These are phyloP conservation scores for Pantherophis vulpinus DNA, from an alignment of 2,797 vertebrate species.

Conservation along the genomic window DNA sequence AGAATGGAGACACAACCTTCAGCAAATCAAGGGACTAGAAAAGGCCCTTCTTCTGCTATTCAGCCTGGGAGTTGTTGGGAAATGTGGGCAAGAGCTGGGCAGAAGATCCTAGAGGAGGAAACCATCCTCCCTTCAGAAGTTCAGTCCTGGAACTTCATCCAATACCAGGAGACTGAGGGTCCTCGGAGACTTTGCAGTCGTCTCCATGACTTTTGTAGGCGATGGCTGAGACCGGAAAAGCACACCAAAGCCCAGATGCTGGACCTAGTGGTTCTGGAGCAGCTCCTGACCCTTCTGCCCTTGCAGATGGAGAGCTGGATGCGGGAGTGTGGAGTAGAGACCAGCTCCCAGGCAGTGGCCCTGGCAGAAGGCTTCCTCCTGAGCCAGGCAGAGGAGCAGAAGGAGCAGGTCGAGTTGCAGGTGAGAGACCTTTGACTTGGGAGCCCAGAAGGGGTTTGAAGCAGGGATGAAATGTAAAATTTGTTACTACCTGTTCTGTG, in stretches of 20 bases:
- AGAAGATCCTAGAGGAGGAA: neutral
- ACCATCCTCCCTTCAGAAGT: neutral
- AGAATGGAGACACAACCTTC: neutral
- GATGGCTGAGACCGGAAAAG: neutral
- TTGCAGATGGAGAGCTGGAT: neutral
- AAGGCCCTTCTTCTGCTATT: neutral
- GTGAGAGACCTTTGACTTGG: neutral
- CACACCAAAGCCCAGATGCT: neutral
- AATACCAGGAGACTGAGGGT: neutral
- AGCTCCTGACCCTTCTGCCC: neutral
- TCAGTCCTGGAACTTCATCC: neutral
- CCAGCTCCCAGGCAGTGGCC: neutral
- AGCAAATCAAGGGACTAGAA: neutral
- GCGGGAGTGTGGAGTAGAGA: neutral
- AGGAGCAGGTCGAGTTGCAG: neutral
- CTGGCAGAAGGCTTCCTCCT: neutral
- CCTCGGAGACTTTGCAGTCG: neutral
- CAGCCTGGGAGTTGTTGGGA: neutral
- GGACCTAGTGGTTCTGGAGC: neutral
- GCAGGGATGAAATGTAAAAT: too few relatives aligned
- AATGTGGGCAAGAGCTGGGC: neutral
- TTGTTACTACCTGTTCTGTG: too few relatives aligned
- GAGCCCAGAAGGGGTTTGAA: neutral
- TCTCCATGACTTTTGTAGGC: neutral
- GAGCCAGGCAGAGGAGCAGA: neutral